Evolutionary conservation across 2,113 vertebrate species (phyloP).

Genomic region (Rhagologus leucostigma): DNA sequence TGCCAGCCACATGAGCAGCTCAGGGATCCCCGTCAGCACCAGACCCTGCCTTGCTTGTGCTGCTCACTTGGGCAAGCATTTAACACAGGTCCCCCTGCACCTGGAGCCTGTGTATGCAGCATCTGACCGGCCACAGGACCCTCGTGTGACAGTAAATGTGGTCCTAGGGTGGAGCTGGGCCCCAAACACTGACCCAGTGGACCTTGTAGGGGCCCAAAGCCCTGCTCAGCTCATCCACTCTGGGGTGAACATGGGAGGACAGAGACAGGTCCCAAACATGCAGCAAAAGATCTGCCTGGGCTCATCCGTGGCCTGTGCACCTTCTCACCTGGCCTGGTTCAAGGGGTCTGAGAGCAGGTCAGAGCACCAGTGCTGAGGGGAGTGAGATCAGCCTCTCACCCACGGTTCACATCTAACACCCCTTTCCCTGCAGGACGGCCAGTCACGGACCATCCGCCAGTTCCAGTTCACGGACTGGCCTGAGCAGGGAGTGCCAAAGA

Average conservation of each 20-base stretch:
- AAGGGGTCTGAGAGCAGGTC: not conserved
- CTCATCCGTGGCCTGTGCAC: not conserved
- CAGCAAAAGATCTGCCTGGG: not conserved
- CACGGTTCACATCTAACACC: fast-evolving
- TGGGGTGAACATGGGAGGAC: not conserved
- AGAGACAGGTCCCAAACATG: not conserved
- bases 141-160: not conserved
- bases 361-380: not conserved
- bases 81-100: not conserved
- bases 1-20: not conserved
- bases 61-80: not conserved
- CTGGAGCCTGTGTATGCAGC: not conserved
- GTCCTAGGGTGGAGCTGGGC: not conserved
- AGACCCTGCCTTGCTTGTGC: not conserved
- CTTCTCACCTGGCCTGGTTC: not conserved
- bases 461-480: slow-evolving; percentile 99
- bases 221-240: not conserved
- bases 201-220: not conserved
- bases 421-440: slow-evolving; percentile 81
- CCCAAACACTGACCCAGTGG: not conserved
- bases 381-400: not conserved
- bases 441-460: slow-evolving; percentile 95
- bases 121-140: fast-evolving
- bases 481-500: slow-evolving; percentile 96
- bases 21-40: not conserved